Evolutionary conservation across 1,140 invertebrate genomes (phyloP).

Genomic region (Drosophila littoralis): DNA sequence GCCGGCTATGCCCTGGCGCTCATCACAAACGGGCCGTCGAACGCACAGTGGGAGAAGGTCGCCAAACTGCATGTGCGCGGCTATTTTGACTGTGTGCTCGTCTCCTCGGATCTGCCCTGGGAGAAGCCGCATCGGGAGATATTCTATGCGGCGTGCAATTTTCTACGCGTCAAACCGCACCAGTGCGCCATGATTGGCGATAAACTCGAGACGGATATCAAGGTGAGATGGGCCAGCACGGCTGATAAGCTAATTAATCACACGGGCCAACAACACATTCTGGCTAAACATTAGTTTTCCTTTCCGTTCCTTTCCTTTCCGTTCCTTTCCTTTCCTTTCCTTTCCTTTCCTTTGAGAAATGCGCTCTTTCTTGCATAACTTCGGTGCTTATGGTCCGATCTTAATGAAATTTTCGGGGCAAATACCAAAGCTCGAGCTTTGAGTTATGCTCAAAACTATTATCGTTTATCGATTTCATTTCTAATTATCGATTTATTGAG

Average conservation of each 20-base stretch:
- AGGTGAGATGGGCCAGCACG: constrained; percentile 84
- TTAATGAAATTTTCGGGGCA: no score
- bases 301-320: no score
- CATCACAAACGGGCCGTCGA: constrained; percentile 93
- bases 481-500: no score
- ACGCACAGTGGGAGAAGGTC: constrained; percentile 94
- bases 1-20: constrained; percentile 90
- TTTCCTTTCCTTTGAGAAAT: no score
- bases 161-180: constrained; percentile 88
- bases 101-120: constrained; percentile 92
- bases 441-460: no score
- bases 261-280: neutral
- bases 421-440: no score
- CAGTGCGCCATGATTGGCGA: constrained; percentile 94
- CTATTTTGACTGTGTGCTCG: constrained; percentile 91
- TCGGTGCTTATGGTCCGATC: no score
- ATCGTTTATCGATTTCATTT: no score
- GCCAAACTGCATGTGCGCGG: constrained; percentile 87
- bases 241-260: neutral
- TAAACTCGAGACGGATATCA: constrained; percentile 93
- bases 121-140: constrained; percentile 93
- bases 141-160: constrained; percentile 90
- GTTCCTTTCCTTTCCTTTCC: no score
- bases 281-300: no score
- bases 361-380: no score